Base-by-base conservation (phyloP, 2,888 invertebrate species). In the Eupithecia inturbata region DNA sequence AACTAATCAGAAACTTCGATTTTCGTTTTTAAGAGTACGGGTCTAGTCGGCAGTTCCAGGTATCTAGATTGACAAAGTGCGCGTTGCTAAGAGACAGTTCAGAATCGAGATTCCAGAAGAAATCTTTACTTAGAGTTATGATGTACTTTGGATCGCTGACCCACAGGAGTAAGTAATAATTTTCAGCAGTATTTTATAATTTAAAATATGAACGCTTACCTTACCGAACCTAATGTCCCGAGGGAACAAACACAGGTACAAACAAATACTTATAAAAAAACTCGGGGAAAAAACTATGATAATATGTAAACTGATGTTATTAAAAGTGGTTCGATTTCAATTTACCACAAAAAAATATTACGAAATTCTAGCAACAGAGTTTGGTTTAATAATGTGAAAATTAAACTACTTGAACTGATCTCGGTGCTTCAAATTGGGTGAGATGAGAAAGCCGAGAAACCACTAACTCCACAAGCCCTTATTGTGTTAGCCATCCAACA, bases 401-500 rank as follows among this genome's bases (percentile, higher is more conserved):
- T 57, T 22, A 14, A 53, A 22, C 12, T 57, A 57, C 57, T 57
- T 9, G 9, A 57, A 57, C 22, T 12, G 26, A 26, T 57, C 26
- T 57, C 53, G 53, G 22, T 57, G 57, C 66, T 73, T 75, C 53
- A 22, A 39, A 67, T 74, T 75, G 45, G 66, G 74, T 33, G 39
- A 70, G 36, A 39, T 39, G n/a, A 33, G 66, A 62, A 62, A 62
- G n/a, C 31, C 62, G 62, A 62, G 31, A 62, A 57, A 62, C 62
- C 62, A 62, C 19, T 12, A 16, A 31, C 26, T 57, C 57, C 57
- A 31, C 62, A 62, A 62, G 31, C 62, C 62, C 62, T 7, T 62
- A 62, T 31, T 31, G 28, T 19, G 16, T 62, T 31, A 12, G 19
- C 31, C 31, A 31, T 28, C 31, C 31, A 62, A 62, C 16, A 16